phyloP scores from a whole-genome alignment of 2,113 vertebrate genomes.

The Ciconia stormi region DNA sequence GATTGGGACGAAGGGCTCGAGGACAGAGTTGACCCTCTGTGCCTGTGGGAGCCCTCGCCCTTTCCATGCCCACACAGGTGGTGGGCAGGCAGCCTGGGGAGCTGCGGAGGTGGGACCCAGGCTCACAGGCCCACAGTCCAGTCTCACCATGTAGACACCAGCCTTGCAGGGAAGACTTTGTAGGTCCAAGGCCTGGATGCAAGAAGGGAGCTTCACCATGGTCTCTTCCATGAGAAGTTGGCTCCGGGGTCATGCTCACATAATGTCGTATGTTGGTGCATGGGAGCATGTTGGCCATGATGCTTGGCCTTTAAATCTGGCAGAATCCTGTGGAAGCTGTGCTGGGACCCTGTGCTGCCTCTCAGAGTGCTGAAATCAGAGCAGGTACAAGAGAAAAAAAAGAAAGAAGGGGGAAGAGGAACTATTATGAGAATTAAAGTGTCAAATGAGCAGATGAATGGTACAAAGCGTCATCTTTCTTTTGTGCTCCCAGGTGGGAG shows the following conservation, averaged over 20 bases:
- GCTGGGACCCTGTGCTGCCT: not conserved
- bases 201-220: not conserved
- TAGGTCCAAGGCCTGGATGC: not conserved
- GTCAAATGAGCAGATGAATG: not conserved
- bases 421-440: not conserved
- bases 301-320: not conserved
- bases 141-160: not conserved
- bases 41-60: not conserved
- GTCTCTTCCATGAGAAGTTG: not conserved
- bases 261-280: not conserved
- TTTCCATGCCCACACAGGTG: not conserved
- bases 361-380: not conserved
- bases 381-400: not conserved
- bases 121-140: not conserved
- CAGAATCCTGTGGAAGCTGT: not conserved
- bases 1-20: not conserved
- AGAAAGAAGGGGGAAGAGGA: not conserved
- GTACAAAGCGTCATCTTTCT: not conserved
- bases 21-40: not conserved
- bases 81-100: not conserved
- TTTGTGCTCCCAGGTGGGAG: not conserved
- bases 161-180: not conserved
- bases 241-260: accelerated
- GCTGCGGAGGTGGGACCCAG: not conserved
- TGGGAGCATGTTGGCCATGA: not conserved